Conservation (phyloP, 2,113 vertebrate species). For the Megaleporinus macrocephalus region DNA sequence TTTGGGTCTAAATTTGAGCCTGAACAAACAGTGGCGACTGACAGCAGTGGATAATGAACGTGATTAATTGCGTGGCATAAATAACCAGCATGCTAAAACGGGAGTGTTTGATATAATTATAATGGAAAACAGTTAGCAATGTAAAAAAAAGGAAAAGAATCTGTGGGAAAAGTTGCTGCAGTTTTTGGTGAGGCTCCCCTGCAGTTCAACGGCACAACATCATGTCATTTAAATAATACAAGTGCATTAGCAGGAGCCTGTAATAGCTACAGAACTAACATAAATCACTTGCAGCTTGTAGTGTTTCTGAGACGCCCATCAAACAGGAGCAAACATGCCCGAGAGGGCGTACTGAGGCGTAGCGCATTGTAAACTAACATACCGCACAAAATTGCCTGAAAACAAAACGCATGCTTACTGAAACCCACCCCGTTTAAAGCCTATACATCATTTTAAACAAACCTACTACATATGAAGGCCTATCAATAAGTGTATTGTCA, state of each 20-base stretch:
- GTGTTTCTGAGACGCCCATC: background rate
- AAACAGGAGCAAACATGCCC: constrained; percentile 4
- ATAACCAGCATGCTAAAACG: background rate
- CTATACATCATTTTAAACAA: background rate
- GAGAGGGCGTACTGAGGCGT: background rate
- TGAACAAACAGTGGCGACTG: constrained; percentile 40
- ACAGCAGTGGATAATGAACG: constrained; percentile 35
- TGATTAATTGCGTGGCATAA: constrained; percentile 26
- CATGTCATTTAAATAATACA: background rate
- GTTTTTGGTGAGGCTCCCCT: background rate
- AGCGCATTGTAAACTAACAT: background rate
- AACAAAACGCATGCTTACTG: background rate
- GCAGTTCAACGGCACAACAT: too few species aligned
- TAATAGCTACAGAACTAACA: background rate
- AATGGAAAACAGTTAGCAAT: background rate
- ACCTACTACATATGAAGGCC: background rate
- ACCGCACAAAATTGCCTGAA: background rate
- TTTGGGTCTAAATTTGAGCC: constrained; percentile 28
- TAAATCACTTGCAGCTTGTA: background rate
- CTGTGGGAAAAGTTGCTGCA: background rate
- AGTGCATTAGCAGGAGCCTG: background rate
- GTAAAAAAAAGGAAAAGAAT: background rate
- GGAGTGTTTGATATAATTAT: background rate
- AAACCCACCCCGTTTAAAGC: background rate
- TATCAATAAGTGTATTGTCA: too few species aligned